Percentiles rank a stretch among this genome's conserved stretches.
phyloP scores from a whole-genome alignment of 2,113 vertebrate genomes.

The Ammodytes dubius region DNA sequence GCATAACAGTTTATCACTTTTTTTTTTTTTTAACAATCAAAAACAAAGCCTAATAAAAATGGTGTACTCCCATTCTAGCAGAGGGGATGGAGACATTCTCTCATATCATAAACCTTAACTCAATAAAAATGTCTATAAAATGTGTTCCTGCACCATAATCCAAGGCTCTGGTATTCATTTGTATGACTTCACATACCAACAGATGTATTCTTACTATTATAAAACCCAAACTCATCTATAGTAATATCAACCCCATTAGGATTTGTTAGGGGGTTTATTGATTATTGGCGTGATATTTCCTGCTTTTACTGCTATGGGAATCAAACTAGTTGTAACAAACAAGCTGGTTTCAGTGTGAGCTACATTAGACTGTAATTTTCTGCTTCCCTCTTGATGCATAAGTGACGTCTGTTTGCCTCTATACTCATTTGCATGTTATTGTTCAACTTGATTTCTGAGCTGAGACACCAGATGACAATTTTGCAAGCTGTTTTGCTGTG shows the following conservation, averaged over 20 bases:
- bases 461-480: background rate
- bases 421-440: background rate
- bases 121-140: background rate
- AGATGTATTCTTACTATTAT: background rate
- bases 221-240: background rate
- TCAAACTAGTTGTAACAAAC: background rate
- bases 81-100: background rate
- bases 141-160: background rate
- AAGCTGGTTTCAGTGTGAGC: background rate
- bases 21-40: too few species aligned
- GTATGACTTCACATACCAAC: background rate
- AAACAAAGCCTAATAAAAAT: background rate
- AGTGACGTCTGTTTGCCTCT: background rate
- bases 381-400: background rate
- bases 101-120: background rate
- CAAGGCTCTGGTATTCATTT: background rate
- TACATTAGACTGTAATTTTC: background rate
- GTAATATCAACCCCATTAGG: background rate
- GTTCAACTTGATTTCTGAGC: background rate
- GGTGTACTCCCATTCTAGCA: background rate
- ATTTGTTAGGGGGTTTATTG: too few species aligned
- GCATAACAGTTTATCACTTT: too few species aligned
- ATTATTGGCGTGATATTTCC: background rate
- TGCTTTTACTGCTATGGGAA: background rate
- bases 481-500: background rate